Percentiles rank a stretch among this genome's conserved stretches.
Conservation (phyloP, 2,797 vertebrate species). For the Pelodytes ibericus region DNA sequence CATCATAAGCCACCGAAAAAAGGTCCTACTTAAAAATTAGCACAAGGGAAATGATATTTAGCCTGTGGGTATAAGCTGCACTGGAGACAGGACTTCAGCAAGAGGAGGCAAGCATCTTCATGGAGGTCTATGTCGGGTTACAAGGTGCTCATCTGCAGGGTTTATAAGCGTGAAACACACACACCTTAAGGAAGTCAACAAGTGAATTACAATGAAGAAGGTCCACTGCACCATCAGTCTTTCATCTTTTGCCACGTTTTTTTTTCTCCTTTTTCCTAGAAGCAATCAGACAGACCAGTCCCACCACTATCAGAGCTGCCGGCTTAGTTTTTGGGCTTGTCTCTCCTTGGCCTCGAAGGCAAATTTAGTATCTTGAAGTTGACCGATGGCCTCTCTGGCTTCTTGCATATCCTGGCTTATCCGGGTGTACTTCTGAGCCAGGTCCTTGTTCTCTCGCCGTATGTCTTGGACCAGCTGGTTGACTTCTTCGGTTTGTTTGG, state of each 20-base stretch:
- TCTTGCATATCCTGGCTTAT: slow-evolving; percentile 78
- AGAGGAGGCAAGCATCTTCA: neutral
- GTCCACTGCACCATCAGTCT: no score
- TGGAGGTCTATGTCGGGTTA: no score
- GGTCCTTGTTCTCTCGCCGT: slow-evolving; percentile 80
- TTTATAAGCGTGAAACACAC: no score
- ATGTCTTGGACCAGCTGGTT: slow-evolving; percentile 81
- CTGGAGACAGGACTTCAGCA: neutral
- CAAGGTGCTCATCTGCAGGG: no score
- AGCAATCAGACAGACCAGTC: no score
- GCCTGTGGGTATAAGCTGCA: no score
- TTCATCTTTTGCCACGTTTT: neutral
- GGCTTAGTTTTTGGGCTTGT: slow-evolving; percentile 86
- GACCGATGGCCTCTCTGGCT: slow-evolving; percentile 79
- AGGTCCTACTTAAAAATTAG: no score
- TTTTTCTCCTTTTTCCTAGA: no score
- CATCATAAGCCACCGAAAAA: no score
- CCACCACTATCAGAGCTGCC: slow-evolving; percentile 72
- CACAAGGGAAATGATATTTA: no score
- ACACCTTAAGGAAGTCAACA: neutral
- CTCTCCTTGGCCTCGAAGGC: slow-evolving; percentile 83
- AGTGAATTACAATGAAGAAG: no score
- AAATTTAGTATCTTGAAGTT: slow-evolving; percentile 80
- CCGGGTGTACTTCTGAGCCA: slow-evolving; percentile 79
- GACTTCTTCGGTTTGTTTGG: slow-evolving; percentile 82